Evolutionary conservation across 2,113 vertebrate species (phyloP), one percentile per base, ranked within the genome.

Genomic region (Ammodytes dubius): DNA sequence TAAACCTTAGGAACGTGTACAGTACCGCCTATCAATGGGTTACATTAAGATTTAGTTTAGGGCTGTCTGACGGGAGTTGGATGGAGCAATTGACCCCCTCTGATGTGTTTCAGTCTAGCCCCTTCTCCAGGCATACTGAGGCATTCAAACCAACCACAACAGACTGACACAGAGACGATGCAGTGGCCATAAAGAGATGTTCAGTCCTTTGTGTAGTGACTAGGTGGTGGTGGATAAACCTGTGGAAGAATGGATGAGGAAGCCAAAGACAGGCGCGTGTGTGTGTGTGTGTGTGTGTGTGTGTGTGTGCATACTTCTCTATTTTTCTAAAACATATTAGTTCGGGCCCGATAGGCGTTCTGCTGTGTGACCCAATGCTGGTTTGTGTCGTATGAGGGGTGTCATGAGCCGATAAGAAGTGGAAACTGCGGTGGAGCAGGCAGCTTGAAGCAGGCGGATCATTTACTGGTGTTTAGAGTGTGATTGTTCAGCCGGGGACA

Each of bases 181-280:
- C 3, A 14, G 46, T 54, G n/a, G 14, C 35, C 14, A 46, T 17
- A 47, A 77, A 56, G 53, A 80, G 37, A 76, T 8, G 6, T 27
- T 37, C 39, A 68, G 40, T 42, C 52, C 64, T 69, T 74, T 84
- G n/a, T 79, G 54, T 39, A 56, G 73, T 15, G 60, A 52, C 49
- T 60, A 45, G 7, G 45, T 50, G 27, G 49, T 19, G 1, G 78
- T 56, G 45, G 70, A 76, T 77, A 40, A 90, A 83, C 88, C 90
- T 89, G 88, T 89, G 91, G 78, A 88, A 9, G 79, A 87, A 75
- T 74, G 79, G 88, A 71, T 80, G 82, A 77, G 74, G 72, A 85
- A 76, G 82, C 88, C 91, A 93, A 90, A 89, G 77, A 85, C 59
- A 27, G 81, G 77, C 81, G 46, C n/a, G 13, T 4, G 65, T 60